phyloP scores from a whole-genome alignment of 2,888 invertebrate species.

The Taphrorychus bicolor region DNA sequence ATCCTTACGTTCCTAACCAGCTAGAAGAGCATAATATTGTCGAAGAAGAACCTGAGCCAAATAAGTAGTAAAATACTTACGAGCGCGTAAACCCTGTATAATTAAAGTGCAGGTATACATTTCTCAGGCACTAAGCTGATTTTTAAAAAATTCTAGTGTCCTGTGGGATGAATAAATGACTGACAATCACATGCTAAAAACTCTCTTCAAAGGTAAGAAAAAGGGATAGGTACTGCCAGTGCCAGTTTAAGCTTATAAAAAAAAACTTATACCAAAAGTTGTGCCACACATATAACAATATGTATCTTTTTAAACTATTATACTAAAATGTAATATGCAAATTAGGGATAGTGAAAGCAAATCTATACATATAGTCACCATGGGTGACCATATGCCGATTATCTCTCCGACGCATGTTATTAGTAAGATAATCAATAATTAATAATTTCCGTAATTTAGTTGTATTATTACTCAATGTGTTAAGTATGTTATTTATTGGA shows the following conservation, averaged over 20 bases:
- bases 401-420: background rate
- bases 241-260: background rate
- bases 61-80: background rate
- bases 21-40: background rate
- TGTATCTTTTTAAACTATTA: background rate
- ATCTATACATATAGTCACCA: background rate
- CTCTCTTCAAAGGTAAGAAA: too few relatives aligned
- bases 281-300: background rate
- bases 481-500: too few relatives aligned
- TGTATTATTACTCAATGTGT: too few relatives aligned
- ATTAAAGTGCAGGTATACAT: too few relatives aligned
- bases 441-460: too few relatives aligned
- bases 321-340: background rate
- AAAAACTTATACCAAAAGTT: background rate
- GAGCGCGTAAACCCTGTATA: too few relatives aligned
- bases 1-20: conserved; percentile 13
- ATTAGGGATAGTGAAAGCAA: background rate
- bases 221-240: too few relatives aligned
- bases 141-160: too few relatives aligned
- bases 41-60: background rate
- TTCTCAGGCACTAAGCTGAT: background rate
- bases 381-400: background rate
- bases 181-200: too few relatives aligned
- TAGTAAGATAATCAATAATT: too few relatives aligned
- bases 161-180: too few relatives aligned